These are phyloP conservation scores for Calyptommatus sinebrachiatus DNA, from an alignment of 2,113 vertebrate species.

Conservation along the genomic window DNA sequence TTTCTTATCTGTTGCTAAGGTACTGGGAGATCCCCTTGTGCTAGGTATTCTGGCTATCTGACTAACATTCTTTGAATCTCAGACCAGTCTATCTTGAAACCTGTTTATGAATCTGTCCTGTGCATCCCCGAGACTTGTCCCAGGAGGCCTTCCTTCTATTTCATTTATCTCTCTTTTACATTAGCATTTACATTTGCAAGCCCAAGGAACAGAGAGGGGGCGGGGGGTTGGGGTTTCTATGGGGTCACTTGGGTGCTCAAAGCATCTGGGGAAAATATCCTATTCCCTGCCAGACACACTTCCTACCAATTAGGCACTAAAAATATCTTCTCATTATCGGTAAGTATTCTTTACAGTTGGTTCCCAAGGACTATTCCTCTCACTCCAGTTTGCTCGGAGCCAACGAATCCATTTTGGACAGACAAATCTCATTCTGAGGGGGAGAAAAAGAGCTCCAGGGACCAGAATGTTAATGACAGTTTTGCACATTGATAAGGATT, in stretches of 20 bases:
- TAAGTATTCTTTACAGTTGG: not conserved
- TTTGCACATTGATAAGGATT: not conserved
- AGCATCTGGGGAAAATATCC: not conserved
- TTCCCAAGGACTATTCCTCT: not conserved
- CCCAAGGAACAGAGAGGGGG: not conserved
- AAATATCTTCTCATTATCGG: not conserved
- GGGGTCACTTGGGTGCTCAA: slow-evolving; percentile 12
- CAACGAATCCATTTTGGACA: not conserved
- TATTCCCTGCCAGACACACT: not conserved
- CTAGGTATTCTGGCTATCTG: no score
- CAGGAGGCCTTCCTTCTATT: no score
- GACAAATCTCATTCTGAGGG: not conserved
- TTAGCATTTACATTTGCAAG: slow-evolving; percentile 34
- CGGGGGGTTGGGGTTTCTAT: not conserved
- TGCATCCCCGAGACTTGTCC: not conserved
- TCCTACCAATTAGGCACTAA: slow-evolving; percentile 21
- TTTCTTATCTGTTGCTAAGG: no score
- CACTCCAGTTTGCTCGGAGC: not conserved
- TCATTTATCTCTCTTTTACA: not conserved
- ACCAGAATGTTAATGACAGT: not conserved
- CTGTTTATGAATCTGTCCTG: not conserved
- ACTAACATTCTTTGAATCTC: no score
- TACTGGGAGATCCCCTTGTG: no score
- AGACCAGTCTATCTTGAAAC: no score
- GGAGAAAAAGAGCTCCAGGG: not conserved